These are phyloP conservation scores for Phocoena phocoena DNA, from an alignment of 2,113 vertebrate species.

Conservation along the genomic window DNA sequence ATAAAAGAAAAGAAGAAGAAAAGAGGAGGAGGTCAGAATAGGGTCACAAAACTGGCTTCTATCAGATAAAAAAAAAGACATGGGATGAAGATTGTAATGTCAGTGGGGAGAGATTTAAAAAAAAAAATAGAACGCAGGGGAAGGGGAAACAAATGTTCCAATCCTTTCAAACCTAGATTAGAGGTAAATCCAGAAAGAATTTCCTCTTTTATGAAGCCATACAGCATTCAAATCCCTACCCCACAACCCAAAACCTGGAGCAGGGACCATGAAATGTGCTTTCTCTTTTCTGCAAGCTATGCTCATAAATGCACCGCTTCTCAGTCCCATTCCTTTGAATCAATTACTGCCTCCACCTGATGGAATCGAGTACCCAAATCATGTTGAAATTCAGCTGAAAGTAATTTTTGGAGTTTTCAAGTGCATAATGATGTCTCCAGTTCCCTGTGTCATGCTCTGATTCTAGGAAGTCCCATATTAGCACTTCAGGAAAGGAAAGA, in stretches of 20 bases:
- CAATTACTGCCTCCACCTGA: neutral
- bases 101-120: neutral
- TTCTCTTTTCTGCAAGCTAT: conserved; percentile 54
- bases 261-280: conserved; percentile 66
- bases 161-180: conserved; percentile 35
- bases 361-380: conserved; percentile 16
- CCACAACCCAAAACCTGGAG: conserved; percentile 61
- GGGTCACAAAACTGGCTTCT: neutral
- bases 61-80: neutral
- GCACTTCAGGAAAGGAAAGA: conserved; percentile 19
- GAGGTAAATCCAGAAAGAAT: conserved; percentile 59
- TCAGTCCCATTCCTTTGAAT: neutral
- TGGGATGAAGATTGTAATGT: neutral
- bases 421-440: neutral
- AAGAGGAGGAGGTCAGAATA: neutral
- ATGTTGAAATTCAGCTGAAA: conserved; percentile 22
- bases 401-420: conserved; percentile 48
- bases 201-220: conserved; percentile 57
- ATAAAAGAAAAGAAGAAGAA: neutral
- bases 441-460: neutral
- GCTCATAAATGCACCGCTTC: conserved; percentile 34
- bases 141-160: neutral
- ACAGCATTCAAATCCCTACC: conserved; percentile 56
- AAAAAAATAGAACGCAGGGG: neutral
- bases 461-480: conserved; percentile 37